Percentiles rank a stretch among this genome's conserved stretches.
phyloP scores from a whole-genome alignment of 2,888 invertebrate genomes.

The Troides aeacus region DNA sequence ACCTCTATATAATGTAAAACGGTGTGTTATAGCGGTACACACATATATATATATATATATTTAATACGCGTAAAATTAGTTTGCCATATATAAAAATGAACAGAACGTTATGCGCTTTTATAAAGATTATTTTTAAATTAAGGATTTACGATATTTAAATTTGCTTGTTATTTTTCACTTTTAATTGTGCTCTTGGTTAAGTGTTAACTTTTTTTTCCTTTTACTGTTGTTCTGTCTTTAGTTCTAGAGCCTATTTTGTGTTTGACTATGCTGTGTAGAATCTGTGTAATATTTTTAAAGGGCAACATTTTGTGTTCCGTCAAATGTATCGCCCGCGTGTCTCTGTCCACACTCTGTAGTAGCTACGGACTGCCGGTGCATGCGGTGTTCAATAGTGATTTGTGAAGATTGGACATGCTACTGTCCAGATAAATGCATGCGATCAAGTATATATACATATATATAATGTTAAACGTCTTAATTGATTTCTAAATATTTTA shows the following conservation, averaged over 20 bases:
- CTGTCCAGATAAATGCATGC: constrained; percentile 29
- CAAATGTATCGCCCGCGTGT: neutral
- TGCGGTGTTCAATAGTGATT: constrained; percentile 20
- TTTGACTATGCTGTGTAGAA: constrained; percentile 28
- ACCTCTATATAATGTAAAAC: constrained; percentile 52
- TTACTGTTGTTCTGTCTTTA: constrained; percentile 19
- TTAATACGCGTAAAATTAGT: constrained; percentile 59
- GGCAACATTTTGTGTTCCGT: constrained; percentile 13
- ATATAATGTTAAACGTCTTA: neutral
- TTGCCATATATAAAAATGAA: constrained; percentile 70
- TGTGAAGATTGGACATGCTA: constrained; percentile 10
- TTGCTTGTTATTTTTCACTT: constrained; percentile 70
- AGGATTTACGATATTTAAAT: constrained; percentile 71
- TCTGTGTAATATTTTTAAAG: constrained; percentile 19
- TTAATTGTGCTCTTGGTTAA: constrained; percentile 37
- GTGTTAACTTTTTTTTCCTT: constrained; percentile 42
- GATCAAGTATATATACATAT: neutral
- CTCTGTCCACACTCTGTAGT: neutral
- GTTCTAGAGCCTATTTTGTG: constrained; percentile 18
- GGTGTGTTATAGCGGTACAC: constrained; percentile 62
- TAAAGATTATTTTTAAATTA: constrained; percentile 37
- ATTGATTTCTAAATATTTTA: neutral
- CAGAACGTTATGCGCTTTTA: constrained; percentile 56
- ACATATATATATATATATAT: constrained; percentile 35
- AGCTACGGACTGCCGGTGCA: constrained; percentile 10